Base-by-base conservation (phyloP, 2,888 invertebrate genomes). In the Chesias legatella region DNA sequence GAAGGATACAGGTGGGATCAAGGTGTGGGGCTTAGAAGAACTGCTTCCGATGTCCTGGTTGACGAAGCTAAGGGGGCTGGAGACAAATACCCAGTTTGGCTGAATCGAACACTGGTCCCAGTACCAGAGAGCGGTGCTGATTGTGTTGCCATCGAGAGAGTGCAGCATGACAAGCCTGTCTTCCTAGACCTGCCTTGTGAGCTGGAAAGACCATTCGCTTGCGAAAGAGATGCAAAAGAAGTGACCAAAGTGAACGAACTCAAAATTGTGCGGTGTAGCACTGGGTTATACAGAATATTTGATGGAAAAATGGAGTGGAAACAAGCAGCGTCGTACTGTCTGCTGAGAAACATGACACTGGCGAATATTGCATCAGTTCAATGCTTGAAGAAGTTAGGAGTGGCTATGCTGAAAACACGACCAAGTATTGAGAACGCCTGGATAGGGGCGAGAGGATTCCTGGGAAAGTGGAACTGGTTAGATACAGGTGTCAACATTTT, bases 381-480 rank as follows among this genome's bases (percentile, higher is more conserved):
- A 28, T 80, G 86, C 27, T 52, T 89, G 10, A 77, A 67, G 48
- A 82, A 76, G 43, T 38, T 88, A 0, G 88, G 88, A 1, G 61
- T 79, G 51, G 68, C 76, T 0, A 85, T 88, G 83, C 50, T 88
- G 38, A 86, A 85, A 36, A 73, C 80, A 0, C 60, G 88, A 47
- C 88, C 88, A 5, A 86, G 88, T 49, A 88, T 90, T 7, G 90
- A 90, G 35, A 82, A 72, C 33, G 88, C 89, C 0, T 90, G 90
- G 90, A 73, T 90, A 0, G 90, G 89, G 0, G 89, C 84, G 0
- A 68, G 57, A 0, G 89, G 82, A 0, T 48, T 61, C 0, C 66
- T 85, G 0, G 89, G 89, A 0, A 64, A 60, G 1, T 90, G 89
- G 89, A 63, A 58, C 0, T 90, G 89, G 89, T 43, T 77, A 1